Evolutionary conservation across 2,113 vertebrate genomes (phyloP).

Genomic region (Chaetodon auriga): DNA sequence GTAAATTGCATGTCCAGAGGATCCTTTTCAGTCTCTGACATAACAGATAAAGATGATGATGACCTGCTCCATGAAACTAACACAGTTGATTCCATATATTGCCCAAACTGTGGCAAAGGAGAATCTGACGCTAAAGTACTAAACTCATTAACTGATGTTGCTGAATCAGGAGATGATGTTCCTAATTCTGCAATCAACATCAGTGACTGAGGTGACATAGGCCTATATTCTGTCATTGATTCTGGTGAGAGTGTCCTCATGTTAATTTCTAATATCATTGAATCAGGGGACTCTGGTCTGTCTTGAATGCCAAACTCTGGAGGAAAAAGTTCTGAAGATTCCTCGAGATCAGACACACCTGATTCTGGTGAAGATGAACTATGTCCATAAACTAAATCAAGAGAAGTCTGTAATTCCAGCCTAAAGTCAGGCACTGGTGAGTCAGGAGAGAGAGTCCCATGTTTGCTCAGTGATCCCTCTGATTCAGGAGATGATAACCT

Average conservation of each 20-base stretch:
- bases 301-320: constrained; percentile 9
- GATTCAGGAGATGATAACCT: constrained; percentile 49
- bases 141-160: constrained; percentile 10
- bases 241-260: constrained; percentile 42
- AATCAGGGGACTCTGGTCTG: constrained; percentile 46
- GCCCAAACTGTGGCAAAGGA: constrained; percentile 56
- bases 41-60: constrained; percentile 45
- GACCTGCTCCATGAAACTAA: constrained; percentile 14
- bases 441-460: constrained; percentile 48
- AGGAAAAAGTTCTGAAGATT: neutral
- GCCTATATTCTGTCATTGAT: constrained; percentile 28
- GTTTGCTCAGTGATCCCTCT: constrained; percentile 8
- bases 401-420: neutral
- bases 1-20: constrained; percentile 5
- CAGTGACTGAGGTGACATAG: constrained; percentile 15
- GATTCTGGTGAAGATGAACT: constrained; percentile 44
- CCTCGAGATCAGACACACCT: constrained; percentile 5
- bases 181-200: constrained; percentile 4
- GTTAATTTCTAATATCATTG: constrained; percentile 41
- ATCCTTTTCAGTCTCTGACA: constrained; percentile 58
- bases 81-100: constrained; percentile 14
- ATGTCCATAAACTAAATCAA: neutral
- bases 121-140: constrained; percentile 10
- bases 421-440: constrained; percentile 56
- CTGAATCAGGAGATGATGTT: constrained; percentile 30